Conservation (phyloP, 1,140 invertebrate species). For the Drosophila paulistorum region DNA sequence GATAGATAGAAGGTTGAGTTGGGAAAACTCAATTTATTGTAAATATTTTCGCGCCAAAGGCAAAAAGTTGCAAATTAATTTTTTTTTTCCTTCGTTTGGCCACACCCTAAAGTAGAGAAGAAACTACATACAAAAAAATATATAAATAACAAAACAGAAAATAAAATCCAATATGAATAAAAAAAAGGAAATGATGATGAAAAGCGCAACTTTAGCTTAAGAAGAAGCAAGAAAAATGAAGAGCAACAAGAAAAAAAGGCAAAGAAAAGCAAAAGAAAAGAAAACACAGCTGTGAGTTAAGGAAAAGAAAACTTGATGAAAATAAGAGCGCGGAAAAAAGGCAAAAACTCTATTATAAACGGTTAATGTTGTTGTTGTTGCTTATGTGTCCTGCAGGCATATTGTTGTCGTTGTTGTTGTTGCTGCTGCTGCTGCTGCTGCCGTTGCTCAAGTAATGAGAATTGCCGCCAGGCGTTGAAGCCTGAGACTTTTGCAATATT, state of each 20-base stretch:
- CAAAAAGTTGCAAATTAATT: conserved; percentile 67
- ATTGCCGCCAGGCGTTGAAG: conserved; percentile 48
- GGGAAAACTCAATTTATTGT: conserved; percentile 68
- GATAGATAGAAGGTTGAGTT: neutral
- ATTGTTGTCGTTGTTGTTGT: conserved; percentile 40
- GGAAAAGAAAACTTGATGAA: conserved; percentile 48
- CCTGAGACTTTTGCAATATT: conserved; percentile 50
- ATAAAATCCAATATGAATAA: conserved; percentile 62
- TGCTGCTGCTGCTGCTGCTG: conserved; percentile 29
- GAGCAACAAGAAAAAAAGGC: conserved; percentile 3
- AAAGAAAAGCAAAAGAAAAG: neutral
- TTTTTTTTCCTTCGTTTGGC: conserved; percentile 25
- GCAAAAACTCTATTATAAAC: conserved; percentile 62
- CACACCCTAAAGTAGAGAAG: neutral
- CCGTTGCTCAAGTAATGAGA: conserved; percentile 56
- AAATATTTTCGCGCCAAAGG: conserved; percentile 70
- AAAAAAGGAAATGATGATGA: conserved; percentile 28
- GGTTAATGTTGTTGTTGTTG: conserved; percentile 22
- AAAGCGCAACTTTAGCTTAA: conserved; percentile 61
- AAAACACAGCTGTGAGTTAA: conserved; percentile 50
- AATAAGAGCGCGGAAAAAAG: conserved; percentile 46
- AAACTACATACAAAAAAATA: conserved; percentile 16
- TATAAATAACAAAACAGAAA: conserved; percentile 61
- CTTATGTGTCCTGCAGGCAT: conserved; percentile 17
- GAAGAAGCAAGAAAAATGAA: conserved; percentile 26